A percentile compares a stretch with the other conserved stretches of the same genome.
Conservation (phyloP, 2,888 invertebrate genomes). For the Cotesia congregata region DNA sequence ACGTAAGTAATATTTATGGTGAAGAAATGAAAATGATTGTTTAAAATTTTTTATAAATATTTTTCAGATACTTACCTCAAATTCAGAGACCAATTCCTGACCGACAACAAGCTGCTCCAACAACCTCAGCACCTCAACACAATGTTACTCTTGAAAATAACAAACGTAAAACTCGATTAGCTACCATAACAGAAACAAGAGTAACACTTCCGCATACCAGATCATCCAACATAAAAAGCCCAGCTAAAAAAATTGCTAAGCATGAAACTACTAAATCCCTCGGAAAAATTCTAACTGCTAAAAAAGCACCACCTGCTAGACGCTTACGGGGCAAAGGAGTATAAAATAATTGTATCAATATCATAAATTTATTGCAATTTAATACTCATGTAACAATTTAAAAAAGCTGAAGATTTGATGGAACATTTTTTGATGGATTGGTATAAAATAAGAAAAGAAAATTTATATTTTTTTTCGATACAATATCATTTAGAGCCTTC, state of each 20-base stretch:
- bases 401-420: not conserved
- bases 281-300: conserved; percentile 43
- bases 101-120: not conserved
- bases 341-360: conserved; percentile 4
- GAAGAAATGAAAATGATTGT: not conserved
- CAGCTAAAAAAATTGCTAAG: conserved; percentile 51
- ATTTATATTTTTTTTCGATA: conserved; percentile 23
- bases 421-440: not conserved
- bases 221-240: conserved; percentile 49
- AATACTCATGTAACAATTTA: not conserved
- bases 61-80: conserved; percentile 48
- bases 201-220: conserved; percentile 26
- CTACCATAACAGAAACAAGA: conserved; percentile 48
- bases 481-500: not conserved
- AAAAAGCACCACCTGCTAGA: conserved; percentile 35
- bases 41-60: not conserved
- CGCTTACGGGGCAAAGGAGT: conserved; percentile 38
- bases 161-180: conserved; percentile 45
- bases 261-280: conserved; percentile 42
- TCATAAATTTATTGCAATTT: not conserved
- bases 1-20: not conserved
- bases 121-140: not conserved
- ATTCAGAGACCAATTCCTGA: conserved; percentile 36
- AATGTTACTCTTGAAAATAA: conserved; percentile 19
- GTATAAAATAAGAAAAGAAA: not conserved